Conservation (phyloP, 1,140 invertebrate genomes). For the Euura lappo region DNA sequence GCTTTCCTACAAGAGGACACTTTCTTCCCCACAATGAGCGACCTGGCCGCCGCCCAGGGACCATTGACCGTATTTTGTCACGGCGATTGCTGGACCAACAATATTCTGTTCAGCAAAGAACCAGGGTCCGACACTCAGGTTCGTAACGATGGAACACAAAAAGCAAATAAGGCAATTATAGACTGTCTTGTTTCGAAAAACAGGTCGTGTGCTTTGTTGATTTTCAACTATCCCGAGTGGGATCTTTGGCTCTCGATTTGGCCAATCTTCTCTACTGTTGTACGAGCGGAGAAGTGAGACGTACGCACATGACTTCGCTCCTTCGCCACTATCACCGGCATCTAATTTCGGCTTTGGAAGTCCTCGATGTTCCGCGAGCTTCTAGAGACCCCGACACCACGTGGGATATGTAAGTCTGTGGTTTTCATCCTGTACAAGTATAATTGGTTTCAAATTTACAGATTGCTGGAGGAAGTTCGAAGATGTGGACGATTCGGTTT, state of each 20-base stretch:
- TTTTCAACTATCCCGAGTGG: constrained; percentile 73
- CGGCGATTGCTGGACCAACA: constrained; percentile 80
- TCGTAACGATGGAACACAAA: constrained; percentile 19
- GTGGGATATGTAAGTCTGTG: constrained; percentile 64
- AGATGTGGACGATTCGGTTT: constrained; percentile 70
- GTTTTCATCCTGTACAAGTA: not conserved
- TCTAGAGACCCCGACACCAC: constrained; percentile 56
- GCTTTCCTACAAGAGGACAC: constrained; percentile 68
- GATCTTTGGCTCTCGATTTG: constrained; percentile 72
- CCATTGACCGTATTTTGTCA: constrained; percentile 73
- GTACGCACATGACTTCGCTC: constrained; percentile 63
- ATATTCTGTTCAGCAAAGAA: constrained; percentile 69
- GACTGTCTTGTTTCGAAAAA: constrained; percentile 17
- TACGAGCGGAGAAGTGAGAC: constrained; percentile 65
- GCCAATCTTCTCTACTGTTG: constrained; percentile 72
- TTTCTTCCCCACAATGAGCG: constrained; percentile 73
- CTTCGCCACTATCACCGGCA: constrained; percentile 65
- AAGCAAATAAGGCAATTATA: constrained; percentile 10
- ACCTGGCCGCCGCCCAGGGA: constrained; percentile 66
- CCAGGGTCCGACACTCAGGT: constrained; percentile 61
- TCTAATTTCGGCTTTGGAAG: constrained; percentile 62
- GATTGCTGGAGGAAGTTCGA: constrained; percentile 69
- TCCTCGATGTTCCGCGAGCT: constrained; percentile 53
- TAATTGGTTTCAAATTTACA: constrained; percentile 27
- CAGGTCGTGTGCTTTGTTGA: constrained; percentile 72